Base-by-base conservation (phyloP, 2,888 invertebrate genomes). In the Pteria penguin region DNA sequence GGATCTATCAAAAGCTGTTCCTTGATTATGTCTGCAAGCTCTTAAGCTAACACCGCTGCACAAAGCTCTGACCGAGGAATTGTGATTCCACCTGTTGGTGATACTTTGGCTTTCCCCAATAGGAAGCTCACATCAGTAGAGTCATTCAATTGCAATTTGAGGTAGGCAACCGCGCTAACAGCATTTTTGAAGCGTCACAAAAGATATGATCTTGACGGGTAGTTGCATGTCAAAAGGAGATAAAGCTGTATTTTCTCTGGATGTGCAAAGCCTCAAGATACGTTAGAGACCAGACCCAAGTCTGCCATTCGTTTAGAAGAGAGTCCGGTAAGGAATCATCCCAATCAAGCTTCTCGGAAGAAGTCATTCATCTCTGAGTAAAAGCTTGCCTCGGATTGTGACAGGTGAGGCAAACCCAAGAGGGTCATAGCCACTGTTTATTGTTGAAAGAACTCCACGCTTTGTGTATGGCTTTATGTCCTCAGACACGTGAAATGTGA, bases 121-220 rank as follows among this genome's bases (percentile, higher is more conserved):
- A 83, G 32, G 69, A 82, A 82, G 26, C 79, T 61, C 11, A 70
- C 11, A 14, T 76, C n/a, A 4, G 57, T 18, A 18, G 70, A 36
- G 45, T 36, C 45, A 36, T 36, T 36, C 14, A 14, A 11, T 36
- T 33, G 27, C 18, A 11, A 18, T 14, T 8, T 52, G 8, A 84
- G 31, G 45, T 82, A 86, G 5, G 79, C 78, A 8, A 62, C 75
- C 22, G 82, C 82, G 11, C 80, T 74, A 26, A 82, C 80, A 14
- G 82, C 84, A 33, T 72, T 68, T 78, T 79, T 22, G 84, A 83
- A 1, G 84, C 84, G 72, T 85, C 85, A 0, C 73, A 74, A 60
- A 78, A 84, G 18, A 81, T 27, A 24, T 72, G 76, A 11, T 84
- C 18, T 27, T 73, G 68, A 11, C 55, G 52, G 24, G 32, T n/a